Percentiles rank a stretch among this genome's conserved stretches.
Conservation (phyloP, 2,888 invertebrate genomes). For the Microctonus hyperodae region DNA sequence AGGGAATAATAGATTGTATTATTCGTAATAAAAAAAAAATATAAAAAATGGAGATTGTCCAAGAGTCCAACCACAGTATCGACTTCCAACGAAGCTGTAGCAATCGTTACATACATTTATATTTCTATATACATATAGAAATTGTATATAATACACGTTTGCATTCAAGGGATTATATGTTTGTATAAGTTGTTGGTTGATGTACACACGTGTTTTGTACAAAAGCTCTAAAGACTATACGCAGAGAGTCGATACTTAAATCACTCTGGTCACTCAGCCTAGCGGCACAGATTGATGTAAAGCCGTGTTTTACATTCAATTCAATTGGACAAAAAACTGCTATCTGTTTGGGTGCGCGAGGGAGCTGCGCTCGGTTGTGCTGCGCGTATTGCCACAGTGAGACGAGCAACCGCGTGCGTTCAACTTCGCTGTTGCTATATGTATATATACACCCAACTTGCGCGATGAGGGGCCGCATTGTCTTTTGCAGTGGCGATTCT, state of each 20-base stretch:
- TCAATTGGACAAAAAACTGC: conserved; percentile 63
- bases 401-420: conserved; percentile 13
- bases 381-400: not conserved
- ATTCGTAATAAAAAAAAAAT: not conserved
- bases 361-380: conserved; percentile 4
- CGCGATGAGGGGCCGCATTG: not conserved
- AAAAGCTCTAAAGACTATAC: conserved; percentile 52
- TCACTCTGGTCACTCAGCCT: conserved; percentile 61
- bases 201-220: conserved; percentile 38
- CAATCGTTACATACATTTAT: conserved; percentile 4
- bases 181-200: not conserved
- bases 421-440: conserved; percentile 18
- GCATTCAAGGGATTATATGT: not conserved
- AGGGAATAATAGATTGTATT: conserved; percentile 21
- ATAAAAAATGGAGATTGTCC: conserved; percentile 9
- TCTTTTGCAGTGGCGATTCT: not conserved
- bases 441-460: conserved; percentile 4
- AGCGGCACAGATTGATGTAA: conserved; percentile 62
- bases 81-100: conserved; percentile 7
- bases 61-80: conserved; percentile 8
- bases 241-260: conserved; percentile 55
- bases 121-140: not conserved
- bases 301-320: conserved; percentile 64
- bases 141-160: not conserved
- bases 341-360: conserved; percentile 33